Conservation (phyloP, 2,888 invertebrate species). For the Laspeyria flexula region DNA sequence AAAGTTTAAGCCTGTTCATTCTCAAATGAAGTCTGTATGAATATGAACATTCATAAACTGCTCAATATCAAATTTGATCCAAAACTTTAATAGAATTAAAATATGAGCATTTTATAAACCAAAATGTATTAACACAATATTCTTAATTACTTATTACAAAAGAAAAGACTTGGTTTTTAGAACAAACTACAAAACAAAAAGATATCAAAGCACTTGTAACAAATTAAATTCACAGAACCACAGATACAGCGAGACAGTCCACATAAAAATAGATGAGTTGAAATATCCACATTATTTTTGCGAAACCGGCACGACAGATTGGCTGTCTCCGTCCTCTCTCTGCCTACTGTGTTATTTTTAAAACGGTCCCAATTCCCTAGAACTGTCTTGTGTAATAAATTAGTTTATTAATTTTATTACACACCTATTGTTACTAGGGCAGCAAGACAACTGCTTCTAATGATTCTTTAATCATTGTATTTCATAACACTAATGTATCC, state of each 20-base stretch:
- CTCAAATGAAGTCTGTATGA: too few species aligned
- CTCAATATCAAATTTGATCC: too few species aligned
- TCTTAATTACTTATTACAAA: too few species aligned
- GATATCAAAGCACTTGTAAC: slow-evolving; percentile 8
- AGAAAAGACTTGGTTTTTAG: too few species aligned
- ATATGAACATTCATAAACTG: too few species aligned
- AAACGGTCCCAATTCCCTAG: slow-evolving; percentile 65
- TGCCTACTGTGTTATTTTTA: slow-evolving; percentile 73
- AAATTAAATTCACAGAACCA: slow-evolving; percentile 34
- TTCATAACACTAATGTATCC: slow-evolving; percentile 56
- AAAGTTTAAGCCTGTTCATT: too few species aligned
- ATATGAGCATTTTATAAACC: too few species aligned
- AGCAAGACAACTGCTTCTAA: slow-evolving; percentile 22
- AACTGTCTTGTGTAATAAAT: slow-evolving; percentile 49
- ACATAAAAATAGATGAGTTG: slow-evolving; percentile 67
- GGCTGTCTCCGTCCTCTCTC: slow-evolving; percentile 59
- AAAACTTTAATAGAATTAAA: too few species aligned
- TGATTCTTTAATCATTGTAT: slow-evolving; percentile 41
- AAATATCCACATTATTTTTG: slow-evolving; percentile 66
- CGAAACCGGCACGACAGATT: slow-evolving; percentile 59
- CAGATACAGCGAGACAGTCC: slow-evolving; percentile 34
- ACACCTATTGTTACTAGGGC: slow-evolving; percentile 33
- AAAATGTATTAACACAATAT: too few species aligned
- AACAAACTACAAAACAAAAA: neutral
- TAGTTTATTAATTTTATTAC: slow-evolving; percentile 36